phyloP scores from a whole-genome alignment of 2,888 invertebrate genomes.

The Muscina levida region DNA sequence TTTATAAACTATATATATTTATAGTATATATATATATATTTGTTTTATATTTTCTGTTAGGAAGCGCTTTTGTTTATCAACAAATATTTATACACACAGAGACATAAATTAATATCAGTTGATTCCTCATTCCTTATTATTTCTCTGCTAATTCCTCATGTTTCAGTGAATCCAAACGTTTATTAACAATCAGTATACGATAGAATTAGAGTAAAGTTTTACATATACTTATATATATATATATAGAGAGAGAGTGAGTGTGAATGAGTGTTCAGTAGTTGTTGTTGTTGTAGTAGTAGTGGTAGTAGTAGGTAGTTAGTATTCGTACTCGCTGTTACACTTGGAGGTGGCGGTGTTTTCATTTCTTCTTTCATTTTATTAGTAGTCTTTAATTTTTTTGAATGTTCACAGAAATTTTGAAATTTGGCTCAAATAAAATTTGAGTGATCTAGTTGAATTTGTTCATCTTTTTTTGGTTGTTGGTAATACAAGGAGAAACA shows the following conservation, averaged over 20 bases:
- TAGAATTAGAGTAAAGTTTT: too few species aligned
- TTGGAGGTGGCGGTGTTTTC: conserved; percentile 62
- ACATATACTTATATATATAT: too few species aligned
- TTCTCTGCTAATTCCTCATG: too few species aligned
- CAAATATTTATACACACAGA: conserved; percentile 54
- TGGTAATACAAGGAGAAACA: not conserved
- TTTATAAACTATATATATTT: conserved; percentile 39
- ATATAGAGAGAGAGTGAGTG: not conserved
- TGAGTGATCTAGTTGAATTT: conserved; percentile 20
- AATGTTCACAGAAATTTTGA: conserved; percentile 24
- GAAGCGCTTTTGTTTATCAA: conserved; percentile 65
- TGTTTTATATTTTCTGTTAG: conserved; percentile 47
- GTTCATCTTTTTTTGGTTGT: not conserved
- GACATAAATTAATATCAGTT: not conserved
- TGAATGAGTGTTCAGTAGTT: conserved; percentile 31
- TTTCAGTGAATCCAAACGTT: too few species aligned
- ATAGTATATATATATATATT: conserved; percentile 32
- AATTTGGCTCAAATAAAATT: conserved; percentile 27
- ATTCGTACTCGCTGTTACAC: conserved; percentile 34
- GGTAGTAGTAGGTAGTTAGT: conserved; percentile 9
- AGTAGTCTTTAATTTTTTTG: too few species aligned
- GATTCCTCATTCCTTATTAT: too few species aligned
- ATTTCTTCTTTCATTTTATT: too few species aligned
- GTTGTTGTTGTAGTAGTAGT: too few species aligned
- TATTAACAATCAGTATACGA: conserved; percentile 2